phyloP scores from a whole-genome alignment of 2,113 vertebrate genomes.

The Halcyon malimbica region DNA sequence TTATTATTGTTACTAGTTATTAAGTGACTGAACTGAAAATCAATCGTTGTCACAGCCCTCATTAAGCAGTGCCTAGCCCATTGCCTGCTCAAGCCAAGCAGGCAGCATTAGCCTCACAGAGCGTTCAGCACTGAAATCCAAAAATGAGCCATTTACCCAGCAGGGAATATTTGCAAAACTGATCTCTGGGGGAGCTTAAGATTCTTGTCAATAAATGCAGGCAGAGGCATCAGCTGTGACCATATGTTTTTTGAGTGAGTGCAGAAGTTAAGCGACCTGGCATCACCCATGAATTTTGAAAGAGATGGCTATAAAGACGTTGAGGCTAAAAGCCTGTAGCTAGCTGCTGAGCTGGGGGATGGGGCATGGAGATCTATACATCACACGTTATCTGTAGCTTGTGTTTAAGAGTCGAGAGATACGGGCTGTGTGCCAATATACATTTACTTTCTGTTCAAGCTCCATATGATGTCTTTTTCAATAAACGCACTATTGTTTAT shows the following conservation, averaged over 20 bases:
- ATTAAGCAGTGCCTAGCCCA: neutral
- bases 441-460: slow-evolving; percentile 28
- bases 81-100: neutral
- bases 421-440: slow-evolving; percentile 1
- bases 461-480: slow-evolving; percentile 11
- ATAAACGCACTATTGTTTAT: slow-evolving; percentile 24
- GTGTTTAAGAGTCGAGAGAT: neutral
- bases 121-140: neutral
- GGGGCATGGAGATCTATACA: neutral
- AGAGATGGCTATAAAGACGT: neutral
- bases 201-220: slow-evolving; percentile 11
- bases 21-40: slow-evolving; percentile 25
- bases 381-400: neutral
- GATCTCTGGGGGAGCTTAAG: neutral
- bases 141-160: neutral
- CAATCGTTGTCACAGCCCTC: neutral
- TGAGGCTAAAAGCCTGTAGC: neutral
- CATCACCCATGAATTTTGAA: neutral
- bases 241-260: neutral
- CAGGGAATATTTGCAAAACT: slow-evolving; percentile 10
- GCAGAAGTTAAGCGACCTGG: neutral
- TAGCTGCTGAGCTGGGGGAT: neutral
- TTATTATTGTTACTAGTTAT: slow-evolving; percentile 7
- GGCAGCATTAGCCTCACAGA: neutral
- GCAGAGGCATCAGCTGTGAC: neutral